Base-by-base conservation (phyloP, 1,140 invertebrate species). In the Teleopsis dalmanni region DNA sequence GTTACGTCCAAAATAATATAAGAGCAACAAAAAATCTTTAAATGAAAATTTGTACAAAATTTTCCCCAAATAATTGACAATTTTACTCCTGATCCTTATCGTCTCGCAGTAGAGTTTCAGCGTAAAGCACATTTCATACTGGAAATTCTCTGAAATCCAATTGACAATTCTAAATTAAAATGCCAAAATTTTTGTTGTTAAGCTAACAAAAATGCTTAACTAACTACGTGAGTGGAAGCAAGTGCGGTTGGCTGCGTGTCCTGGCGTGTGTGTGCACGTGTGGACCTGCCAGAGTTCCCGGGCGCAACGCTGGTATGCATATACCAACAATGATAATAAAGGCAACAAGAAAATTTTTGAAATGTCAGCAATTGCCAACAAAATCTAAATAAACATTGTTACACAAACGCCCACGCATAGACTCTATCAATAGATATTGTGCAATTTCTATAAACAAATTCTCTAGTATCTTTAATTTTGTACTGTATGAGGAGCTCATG, bases 301-400 rank as follows among this genome's bases (percentile, higher is more conserved):
- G n/a, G n/a, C n/a, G n/a, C n/a, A n/a, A n/a, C n/a, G n/a, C n/a
- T n/a, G n/a, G n/a, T n/a, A n/a, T n/a, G n/a, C n/a, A n/a, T n/a
- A n/a, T n/a, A n/a, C n/a, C n/a, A n/a, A n/a, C n/a, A n/a, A n/a
- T n/a, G n/a, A n/a, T n/a, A n/a, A n/a, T n/a, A n/a, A n/a, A n/a
- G n/a, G n/a, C n/a, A n/a, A n/a, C n/a, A n/a, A n/a, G n/a, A n/a
- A n/a, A n/a, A 42, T 42, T 43, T 25, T 19, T 43, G 41, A 25
- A 43, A 43, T 23, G 41, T 43, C 41, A 43, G 41, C 41, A 43
- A 43, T 43, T 43, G 41, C 26, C 41, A 43, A 43, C 41, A 43
- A 43, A 43, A 43, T 43, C 41, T 43, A 43, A 43, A 43, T 43
- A 43, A 43, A 43, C 41, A 43, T 43, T 43, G 26, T 43, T n/a